A percentile compares a stretch with the other conserved stretches of the same genome.
Evolutionary conservation across 2,113 vertebrate genomes (phyloP).

Genomic region (Gorsachius goisagi): DNA sequence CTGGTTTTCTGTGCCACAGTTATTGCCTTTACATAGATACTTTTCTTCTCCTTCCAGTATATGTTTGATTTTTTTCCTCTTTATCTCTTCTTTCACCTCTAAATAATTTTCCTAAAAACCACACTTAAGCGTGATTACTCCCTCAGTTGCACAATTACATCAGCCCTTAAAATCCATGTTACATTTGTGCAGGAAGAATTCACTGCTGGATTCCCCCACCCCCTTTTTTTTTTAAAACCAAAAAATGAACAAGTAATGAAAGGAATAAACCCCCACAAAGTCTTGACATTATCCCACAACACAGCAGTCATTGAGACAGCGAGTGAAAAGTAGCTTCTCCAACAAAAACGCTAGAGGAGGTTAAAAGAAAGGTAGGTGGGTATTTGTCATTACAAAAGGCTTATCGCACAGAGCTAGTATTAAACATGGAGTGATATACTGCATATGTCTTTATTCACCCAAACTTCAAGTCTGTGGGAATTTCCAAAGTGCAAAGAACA

Average conservation of each 20-base stretch:
- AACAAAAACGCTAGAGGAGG: constrained; percentile 19
- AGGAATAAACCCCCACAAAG: not conserved
- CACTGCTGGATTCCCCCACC: not conserved
- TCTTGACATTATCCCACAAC: not conserved
- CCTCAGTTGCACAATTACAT: not conserved
- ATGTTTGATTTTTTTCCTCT: not conserved
- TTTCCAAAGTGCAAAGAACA: constrained; percentile 27
- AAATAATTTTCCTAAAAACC: not conserved
- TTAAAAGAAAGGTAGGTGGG: constrained; percentile 32
- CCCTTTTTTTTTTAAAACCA: not conserved
- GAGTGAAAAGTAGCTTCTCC: constrained; percentile 24
- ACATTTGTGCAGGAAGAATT: not conserved
- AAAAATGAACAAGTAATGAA: not conserved
- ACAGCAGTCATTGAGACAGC: not conserved
- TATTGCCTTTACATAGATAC: not conserved
- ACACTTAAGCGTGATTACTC: not conserved
- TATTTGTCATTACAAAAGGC: not conserved
- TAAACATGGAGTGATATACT: not conserved
- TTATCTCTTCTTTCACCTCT: not conserved
- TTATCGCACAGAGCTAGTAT: not conserved
- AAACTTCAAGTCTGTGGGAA: constrained; percentile 28
- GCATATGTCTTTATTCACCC: constrained; percentile 16
- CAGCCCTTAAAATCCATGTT: not conserved
- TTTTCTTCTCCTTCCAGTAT: not conserved
- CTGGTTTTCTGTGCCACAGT: not conserved